Evolutionary conservation across 1,140 invertebrate genomes (phyloP).

Genomic region (Gonioctena quinquepunctata): DNA sequence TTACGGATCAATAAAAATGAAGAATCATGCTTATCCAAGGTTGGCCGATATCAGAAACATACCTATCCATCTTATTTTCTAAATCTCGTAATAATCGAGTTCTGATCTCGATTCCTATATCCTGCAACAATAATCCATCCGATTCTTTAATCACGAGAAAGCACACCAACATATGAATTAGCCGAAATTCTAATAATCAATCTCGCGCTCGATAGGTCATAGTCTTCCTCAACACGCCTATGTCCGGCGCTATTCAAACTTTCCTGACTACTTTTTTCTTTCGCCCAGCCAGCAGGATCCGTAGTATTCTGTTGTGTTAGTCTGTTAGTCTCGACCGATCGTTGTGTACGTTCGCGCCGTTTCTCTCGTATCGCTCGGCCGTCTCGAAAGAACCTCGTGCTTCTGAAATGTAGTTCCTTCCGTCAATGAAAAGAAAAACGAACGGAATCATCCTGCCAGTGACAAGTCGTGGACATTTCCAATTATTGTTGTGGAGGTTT

Average conservation of each 20-base stretch:
- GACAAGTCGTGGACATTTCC: slow-evolving; percentile 4
- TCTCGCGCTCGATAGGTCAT: not conserved
- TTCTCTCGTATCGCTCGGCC: not conserved
- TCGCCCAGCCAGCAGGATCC: not conserved
- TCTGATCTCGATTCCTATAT: not conserved
- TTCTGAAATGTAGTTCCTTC: slow-evolving; percentile 13
- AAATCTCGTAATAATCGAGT: no score
- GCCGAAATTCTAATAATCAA: not conserved
- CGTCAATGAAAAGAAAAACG: not conserved
- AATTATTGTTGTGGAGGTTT: no score
- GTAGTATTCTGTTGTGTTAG: not conserved
- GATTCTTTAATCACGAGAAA: not conserved
- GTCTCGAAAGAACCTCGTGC: slow-evolving; percentile 1
- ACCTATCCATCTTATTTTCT: no score
- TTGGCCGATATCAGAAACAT: no score
- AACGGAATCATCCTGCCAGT: not conserved
- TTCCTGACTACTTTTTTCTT: slow-evolving; percentile 6
- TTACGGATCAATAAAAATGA: no score
- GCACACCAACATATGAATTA: not conserved
- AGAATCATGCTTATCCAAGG: no score
- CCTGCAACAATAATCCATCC: not conserved
- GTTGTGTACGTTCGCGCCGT: not conserved
- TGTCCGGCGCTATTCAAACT: not conserved
- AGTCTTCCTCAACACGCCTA: not conserved
- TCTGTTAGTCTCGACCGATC: slow-evolving; percentile 1